Conservation (phyloP, 1,140 invertebrate genomes). For the Drosophila ambigua region DNA sequence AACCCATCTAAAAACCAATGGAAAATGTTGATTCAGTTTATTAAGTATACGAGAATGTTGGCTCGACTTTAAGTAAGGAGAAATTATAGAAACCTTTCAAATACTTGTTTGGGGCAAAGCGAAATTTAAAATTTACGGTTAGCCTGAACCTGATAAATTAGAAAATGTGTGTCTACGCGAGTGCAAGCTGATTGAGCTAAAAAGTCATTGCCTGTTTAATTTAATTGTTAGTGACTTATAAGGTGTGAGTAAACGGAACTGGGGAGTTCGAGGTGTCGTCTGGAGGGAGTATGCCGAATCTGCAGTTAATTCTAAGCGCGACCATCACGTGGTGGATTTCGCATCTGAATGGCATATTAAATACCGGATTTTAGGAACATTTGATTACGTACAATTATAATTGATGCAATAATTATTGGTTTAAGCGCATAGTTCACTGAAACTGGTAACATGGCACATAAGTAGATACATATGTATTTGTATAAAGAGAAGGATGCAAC, state of each 20-base stretch:
- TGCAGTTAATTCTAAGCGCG: conserved; percentile 18
- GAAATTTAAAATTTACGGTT: conserved; percentile 16
- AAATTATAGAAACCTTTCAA: conserved; percentile 15
- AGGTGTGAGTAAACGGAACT: conserved; percentile 11
- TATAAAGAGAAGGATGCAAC: conserved; percentile 16
- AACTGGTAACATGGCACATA: conserved; percentile 8
- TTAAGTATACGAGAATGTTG: too few relatives aligned
- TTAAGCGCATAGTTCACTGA: too few relatives aligned
- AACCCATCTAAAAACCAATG: too few relatives aligned
- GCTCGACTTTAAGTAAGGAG: too few relatives aligned
- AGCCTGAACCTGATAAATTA: conserved; percentile 12
- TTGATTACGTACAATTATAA: conserved; percentile 13
- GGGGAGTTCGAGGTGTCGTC: conserved; percentile 8
- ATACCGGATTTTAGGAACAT: conserved; percentile 27
- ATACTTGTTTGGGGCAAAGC: conserved; percentile 6
- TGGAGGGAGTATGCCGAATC: neutral
- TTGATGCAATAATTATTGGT: conserved; percentile 6
- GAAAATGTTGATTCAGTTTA: too few relatives aligned
- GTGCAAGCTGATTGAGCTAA: conserved; percentile 20
- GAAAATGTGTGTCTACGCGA: neutral
- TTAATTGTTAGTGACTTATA: conserved; percentile 33
- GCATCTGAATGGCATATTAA: conserved; percentile 34
- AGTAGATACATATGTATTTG: neutral
- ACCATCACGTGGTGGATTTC: conserved; percentile 6
- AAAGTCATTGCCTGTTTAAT: conserved; percentile 55